Percentiles rank a stretch among this genome's conserved stretches.
Conservation (phyloP, 2,113 vertebrate genomes). For the Cichladusa arquata region DNA sequence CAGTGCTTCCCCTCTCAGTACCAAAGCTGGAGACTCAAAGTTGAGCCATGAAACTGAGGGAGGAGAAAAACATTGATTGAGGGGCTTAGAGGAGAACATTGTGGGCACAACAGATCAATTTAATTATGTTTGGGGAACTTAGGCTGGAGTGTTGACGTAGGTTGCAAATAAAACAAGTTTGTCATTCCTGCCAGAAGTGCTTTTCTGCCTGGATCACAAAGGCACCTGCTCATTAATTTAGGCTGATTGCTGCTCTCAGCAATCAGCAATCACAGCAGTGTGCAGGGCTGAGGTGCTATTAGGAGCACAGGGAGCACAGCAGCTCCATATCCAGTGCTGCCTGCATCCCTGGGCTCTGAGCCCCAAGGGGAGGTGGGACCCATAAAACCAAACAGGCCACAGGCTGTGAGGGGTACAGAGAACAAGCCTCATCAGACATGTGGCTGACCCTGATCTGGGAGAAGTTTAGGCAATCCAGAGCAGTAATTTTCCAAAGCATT, state of each 20-base stretch:
- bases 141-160: background rate
- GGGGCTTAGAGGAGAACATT: background rate
- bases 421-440: background rate
- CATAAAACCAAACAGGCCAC: background rate
- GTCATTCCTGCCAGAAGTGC: background rate
- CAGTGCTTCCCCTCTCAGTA: background rate
- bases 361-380: background rate
- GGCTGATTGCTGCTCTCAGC: constrained; percentile 1
- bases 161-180: background rate
- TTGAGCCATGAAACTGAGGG: background rate
- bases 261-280: background rate
- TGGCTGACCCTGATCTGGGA: background rate
- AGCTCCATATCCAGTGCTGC: background rate
- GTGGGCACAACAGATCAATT: background rate
- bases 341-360: background rate
- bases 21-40: background rate
- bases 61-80: background rate
- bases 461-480: background rate
- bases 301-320: background rate
- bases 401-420: background rate
- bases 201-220: background rate
- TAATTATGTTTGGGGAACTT: constrained; percentile 6
- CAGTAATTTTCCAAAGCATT: background rate
- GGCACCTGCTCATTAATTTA: constrained; percentile 2
- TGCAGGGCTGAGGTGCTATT: background rate